Conservation (phyloP, 2,113 vertebrate species). For the Lathamus discolor region DNA sequence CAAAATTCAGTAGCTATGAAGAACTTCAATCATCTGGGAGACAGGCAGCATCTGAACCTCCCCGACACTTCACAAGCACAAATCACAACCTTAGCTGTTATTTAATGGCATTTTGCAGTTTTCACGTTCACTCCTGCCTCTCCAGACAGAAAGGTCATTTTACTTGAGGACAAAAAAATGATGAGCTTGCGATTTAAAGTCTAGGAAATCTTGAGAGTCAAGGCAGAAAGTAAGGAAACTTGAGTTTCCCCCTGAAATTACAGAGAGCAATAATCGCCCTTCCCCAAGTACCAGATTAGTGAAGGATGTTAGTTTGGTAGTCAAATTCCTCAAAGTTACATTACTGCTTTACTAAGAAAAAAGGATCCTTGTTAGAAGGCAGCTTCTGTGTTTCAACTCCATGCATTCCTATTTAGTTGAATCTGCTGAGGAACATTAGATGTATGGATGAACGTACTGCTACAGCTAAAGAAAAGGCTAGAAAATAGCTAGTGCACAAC, state of each 20-base stretch:
- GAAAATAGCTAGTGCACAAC: neutral
- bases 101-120: neutral
- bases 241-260: neutral
- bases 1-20: neutral
- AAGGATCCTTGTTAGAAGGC: neutral
- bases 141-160: neutral
- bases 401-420: neutral
- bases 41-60: neutral
- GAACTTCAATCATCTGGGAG: neutral
- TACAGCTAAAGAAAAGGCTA: neutral
- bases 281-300: neutral
- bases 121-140: neutral
- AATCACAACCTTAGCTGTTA: neutral
- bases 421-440: neutral
- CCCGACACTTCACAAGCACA: neutral
- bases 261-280: neutral
- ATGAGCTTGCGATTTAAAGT: neutral
- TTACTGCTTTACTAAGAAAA: neutral
- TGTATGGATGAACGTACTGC: neutral
- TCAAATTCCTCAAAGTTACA: neutral
- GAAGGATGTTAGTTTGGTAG: neutral
- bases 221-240: neutral
- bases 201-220: neutral
- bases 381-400: neutral
- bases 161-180: neutral